Evolutionary conservation across 2,797 vertebrate species (phyloP).

Genomic region (Sebastes oblongus): DNA sequence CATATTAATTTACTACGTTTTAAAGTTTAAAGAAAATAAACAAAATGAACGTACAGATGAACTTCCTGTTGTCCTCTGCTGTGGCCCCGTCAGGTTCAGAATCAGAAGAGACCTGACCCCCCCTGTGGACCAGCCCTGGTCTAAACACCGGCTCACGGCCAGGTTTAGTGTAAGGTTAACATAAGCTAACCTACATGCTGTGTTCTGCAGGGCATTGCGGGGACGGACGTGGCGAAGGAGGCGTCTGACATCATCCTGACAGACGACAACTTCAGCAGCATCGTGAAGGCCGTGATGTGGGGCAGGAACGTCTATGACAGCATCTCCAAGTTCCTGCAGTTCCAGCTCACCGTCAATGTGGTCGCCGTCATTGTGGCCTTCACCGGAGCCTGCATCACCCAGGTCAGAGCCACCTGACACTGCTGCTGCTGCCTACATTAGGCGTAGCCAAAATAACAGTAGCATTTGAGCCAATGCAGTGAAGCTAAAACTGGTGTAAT

Average conservation of each 20-base stretch:
- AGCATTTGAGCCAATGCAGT: too few relatives aligned
- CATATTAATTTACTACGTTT: neutral
- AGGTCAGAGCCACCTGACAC: constrained; percentile 77
- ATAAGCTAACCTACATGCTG: neutral
- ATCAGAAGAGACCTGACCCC: neutral
- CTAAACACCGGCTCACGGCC: fast-evolving
- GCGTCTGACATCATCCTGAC: constrained; percentile 98
- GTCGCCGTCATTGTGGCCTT: constrained; percentile 97
- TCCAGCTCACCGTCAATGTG: constrained; percentile 96
- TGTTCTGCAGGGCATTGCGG: constrained; percentile 90
- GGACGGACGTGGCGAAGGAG: constrained; percentile 97
- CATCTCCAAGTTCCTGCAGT: constrained; percentile 98
- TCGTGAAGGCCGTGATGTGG: constrained; percentile 99
- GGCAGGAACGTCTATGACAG: constrained; percentile 97
- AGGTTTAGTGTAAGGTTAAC: neutral
- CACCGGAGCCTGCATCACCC: constrained; percentile 95
- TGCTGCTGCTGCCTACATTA: too few relatives aligned
- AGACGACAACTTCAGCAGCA: constrained; percentile 97
- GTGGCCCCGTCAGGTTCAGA: neutral
- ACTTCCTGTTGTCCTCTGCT: neutral
- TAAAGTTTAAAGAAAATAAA: neutral
- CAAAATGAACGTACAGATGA: neutral
- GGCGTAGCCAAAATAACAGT: too few relatives aligned
- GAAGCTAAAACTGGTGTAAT: too few relatives aligned
- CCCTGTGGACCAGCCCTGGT: neutral